Evolutionary conservation across 2,113 vertebrate species (phyloP).

Genomic region (Alexandromys fortis): DNA sequence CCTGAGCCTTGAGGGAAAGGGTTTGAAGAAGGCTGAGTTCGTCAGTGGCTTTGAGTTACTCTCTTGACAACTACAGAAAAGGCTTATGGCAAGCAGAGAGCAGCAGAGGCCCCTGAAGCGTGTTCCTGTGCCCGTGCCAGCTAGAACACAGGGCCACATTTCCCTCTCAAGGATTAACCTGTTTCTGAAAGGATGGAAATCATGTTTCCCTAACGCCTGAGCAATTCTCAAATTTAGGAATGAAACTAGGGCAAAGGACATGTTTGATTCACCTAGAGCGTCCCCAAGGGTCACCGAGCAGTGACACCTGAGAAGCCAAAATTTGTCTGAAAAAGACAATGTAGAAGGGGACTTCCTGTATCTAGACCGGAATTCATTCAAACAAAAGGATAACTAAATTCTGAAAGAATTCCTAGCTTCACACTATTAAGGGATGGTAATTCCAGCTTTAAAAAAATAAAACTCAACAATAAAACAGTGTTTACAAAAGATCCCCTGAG

Average conservation of each 20-base stretch:
- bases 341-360: not conserved
- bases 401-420: slow-evolving; percentile 45
- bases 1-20: not conserved
- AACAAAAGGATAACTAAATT: not conserved
- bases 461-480: not conserved
- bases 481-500: not conserved
- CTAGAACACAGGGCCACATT: not conserved
- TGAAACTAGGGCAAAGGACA: slow-evolving; percentile 59
- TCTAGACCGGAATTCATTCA: not conserved
- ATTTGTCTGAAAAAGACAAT: not conserved
- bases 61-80: not conserved
- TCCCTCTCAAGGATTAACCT: slow-evolving; percentile 18
- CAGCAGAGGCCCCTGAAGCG: slow-evolving; percentile 60
- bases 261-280: slow-evolving; percentile 56
- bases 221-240: slow-evolving; percentile 39
- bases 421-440: not conserved
- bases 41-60: not conserved
- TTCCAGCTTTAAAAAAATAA: not conserved
- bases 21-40: not conserved
- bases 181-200: slow-evolving; percentile 36
- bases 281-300: slow-evolving; percentile 12
- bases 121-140: not conserved
- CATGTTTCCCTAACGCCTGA: slow-evolving; percentile 29
- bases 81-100: slow-evolving; percentile 63
- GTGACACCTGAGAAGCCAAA: not conserved